Conservation (phyloP, 2,797 vertebrate genomes). For the Syngnathus acus region DNA sequence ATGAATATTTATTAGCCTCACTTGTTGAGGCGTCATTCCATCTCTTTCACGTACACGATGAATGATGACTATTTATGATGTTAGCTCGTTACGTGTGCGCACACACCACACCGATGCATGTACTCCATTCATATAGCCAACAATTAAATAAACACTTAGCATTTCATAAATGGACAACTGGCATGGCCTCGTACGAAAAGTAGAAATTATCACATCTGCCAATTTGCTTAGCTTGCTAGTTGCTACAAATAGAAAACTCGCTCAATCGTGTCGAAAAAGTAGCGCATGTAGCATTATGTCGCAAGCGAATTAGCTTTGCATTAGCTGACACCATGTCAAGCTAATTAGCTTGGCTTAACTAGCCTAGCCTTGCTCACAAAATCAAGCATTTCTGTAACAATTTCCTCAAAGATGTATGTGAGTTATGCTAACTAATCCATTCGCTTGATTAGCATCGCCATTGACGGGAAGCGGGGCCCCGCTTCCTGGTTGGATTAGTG, state of each 20-base stretch:
- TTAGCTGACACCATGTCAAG: no score
- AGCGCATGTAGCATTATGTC: background rate
- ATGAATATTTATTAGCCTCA: slow-evolving; percentile 60
- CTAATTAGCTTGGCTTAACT: no score
- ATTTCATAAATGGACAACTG: background rate
- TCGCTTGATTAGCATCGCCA: background rate
- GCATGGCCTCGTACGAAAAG: background rate
- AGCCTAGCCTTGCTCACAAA: no score
- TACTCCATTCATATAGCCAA: background rate
- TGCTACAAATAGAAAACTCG: background rate
- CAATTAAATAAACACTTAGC: background rate
- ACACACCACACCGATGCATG: slow-evolving; percentile 21
- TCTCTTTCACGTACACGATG: slow-evolving; percentile 43
- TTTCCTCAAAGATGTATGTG: background rate
- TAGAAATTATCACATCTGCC: background rate
- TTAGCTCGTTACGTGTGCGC: slow-evolving; percentile 9
- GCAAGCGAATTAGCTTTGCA: no score
- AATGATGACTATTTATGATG: background rate
- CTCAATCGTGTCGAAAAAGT: background rate
- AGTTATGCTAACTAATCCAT: background rate
- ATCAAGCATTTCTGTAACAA: no score
- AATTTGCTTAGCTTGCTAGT: background rate
- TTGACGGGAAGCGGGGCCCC: background rate
- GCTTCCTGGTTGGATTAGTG: slow-evolving; percentile 30
- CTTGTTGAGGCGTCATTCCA: slow-evolving; percentile 63